phyloP scores from a whole-genome alignment of 2,888 invertebrate species.

The Maniola hyperantus region DNA sequence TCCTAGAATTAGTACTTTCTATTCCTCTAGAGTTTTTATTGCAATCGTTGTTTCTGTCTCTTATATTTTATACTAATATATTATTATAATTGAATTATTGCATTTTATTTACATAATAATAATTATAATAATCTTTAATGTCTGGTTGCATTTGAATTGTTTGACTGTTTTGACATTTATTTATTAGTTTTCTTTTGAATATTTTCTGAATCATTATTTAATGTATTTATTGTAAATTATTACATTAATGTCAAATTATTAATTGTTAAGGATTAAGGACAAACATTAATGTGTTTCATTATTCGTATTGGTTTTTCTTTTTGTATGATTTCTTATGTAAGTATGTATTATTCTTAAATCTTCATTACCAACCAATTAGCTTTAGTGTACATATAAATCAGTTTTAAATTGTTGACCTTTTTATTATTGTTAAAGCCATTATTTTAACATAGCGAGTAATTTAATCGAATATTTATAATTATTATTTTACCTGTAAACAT shows the following conservation, averaged over 20 bases:
- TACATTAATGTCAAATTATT: conserved; percentile 11
- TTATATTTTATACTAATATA: conserved; percentile 19
- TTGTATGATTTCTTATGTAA: conserved; percentile 32
- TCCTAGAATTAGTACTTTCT: conserved; percentile 1
- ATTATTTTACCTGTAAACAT: conserved; percentile 52
- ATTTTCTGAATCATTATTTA: conserved; percentile 17
- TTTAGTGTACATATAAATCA: conserved; percentile 71
- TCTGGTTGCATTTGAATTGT: conserved; percentile 40
- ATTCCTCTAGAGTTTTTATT: conserved; percentile 19
- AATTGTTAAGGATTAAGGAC: neutral
- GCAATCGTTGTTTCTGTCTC: conserved; percentile 8
- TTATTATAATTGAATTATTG: conserved; percentile 29
- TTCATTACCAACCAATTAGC: conserved; percentile 50
- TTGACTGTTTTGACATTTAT: conserved; percentile 32
- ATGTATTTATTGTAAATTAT: conserved; percentile 22
- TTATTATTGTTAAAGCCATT: conserved; percentile 66
- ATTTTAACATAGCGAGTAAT: conserved; percentile 55
- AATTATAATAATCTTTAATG: conserved; percentile 24
- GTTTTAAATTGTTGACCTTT: conserved; percentile 69
- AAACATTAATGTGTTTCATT: conserved; percentile 14
- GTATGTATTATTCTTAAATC: conserved; percentile 39
- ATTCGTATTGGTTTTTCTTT: conserved; percentile 25
- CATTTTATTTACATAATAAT: conserved; percentile 39
- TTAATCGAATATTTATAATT: conserved; percentile 57
- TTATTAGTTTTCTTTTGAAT: conserved; percentile 25